Evolutionary conservation across 2,113 vertebrate genomes (phyloP).

Genomic region (Archocentrus centrarchus): DNA sequence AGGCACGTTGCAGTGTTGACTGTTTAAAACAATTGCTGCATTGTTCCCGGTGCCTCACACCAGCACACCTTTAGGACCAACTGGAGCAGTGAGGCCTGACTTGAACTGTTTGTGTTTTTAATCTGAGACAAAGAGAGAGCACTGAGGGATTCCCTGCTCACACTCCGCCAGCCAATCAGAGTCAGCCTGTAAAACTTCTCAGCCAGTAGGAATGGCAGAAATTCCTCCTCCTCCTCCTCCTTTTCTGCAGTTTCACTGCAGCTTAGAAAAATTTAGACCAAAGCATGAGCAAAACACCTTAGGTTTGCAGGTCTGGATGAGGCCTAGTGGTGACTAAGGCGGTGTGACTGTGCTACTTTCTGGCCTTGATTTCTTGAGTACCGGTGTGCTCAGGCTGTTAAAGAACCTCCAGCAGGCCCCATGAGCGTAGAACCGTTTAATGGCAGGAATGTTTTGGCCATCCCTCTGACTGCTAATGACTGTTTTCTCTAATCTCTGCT

Average conservation of each 20-base stretch:
- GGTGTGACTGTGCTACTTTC: background rate
- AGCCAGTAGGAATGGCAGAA: constrained; percentile 54
- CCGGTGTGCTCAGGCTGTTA: background rate
- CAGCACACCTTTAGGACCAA: background rate
- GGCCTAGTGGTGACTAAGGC: background rate
- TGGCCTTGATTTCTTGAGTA: background rate
- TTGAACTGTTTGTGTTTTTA: constrained; percentile 48
- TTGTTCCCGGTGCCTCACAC: background rate
- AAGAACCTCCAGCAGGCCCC: background rate
- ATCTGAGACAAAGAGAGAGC: constrained; percentile 54
- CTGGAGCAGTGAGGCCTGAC: constrained; percentile 31
- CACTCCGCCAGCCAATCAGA: constrained; percentile 63
- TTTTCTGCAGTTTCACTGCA: constrained; percentile 29
- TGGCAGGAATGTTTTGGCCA: background rate
- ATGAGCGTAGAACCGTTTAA: background rate
- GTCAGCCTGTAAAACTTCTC: background rate
- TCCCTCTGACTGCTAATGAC: background rate
- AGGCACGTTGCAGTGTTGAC: background rate
- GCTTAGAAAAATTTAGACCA: constrained; percentile 14
- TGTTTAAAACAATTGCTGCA: background rate
- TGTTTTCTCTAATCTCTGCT: background rate
- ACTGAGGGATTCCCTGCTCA: constrained; percentile 55
- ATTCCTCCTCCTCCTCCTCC: constrained; percentile 53
- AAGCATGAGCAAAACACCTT: background rate
- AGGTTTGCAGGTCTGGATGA: background rate